Evolutionary conservation across 2,113 vertebrate species (phyloP).

Genomic region (Oryzias celebensis): DNA sequence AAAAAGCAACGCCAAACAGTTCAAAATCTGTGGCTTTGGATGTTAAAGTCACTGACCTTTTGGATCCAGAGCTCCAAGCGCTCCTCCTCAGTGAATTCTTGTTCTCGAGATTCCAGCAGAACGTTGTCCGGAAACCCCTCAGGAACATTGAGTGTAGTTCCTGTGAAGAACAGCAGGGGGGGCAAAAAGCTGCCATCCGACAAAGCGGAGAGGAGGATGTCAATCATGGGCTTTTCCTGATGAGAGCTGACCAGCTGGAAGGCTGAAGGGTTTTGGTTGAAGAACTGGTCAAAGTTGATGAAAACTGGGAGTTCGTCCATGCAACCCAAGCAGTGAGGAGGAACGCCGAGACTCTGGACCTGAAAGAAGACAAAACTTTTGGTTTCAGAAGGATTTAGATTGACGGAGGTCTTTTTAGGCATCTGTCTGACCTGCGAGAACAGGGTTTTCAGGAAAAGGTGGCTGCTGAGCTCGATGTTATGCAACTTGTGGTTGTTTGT

Average conservation of each 20-base stretch:
- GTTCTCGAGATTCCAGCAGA: constrained; percentile 36
- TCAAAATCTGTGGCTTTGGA: not conserved
- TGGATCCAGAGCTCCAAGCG: constrained; percentile 36
- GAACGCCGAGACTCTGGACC: constrained; percentile 5
- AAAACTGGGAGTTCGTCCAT: constrained; percentile 65
- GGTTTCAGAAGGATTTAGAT: too few relatives aligned
- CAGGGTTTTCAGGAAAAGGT: not conserved
- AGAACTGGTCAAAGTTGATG: constrained; percentile 6
- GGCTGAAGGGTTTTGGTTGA: accelerated
- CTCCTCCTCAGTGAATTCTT: constrained; percentile 25
- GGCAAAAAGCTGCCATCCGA: constrained; percentile 44
- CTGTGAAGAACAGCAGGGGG: constrained; percentile 56
- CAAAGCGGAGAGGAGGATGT: constrained; percentile 33
- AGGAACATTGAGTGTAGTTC: not conserved
- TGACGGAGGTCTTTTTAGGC: too few relatives aligned
- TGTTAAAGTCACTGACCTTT: constrained; percentile 19
- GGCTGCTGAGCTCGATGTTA: constrained; percentile 6
- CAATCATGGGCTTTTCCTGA: not conserved
- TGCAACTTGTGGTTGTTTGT: not conserved
- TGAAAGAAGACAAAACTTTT: not conserved
- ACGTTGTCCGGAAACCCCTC: constrained; percentile 58
- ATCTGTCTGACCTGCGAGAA: constrained; percentile 23
- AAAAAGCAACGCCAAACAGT: too few relatives aligned
- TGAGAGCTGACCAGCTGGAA: constrained; percentile 7
- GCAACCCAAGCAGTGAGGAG: constrained; percentile 20